Base-by-base conservation (phyloP, 2,113 vertebrate genomes). In the Callopanchax toddi region DNA sequence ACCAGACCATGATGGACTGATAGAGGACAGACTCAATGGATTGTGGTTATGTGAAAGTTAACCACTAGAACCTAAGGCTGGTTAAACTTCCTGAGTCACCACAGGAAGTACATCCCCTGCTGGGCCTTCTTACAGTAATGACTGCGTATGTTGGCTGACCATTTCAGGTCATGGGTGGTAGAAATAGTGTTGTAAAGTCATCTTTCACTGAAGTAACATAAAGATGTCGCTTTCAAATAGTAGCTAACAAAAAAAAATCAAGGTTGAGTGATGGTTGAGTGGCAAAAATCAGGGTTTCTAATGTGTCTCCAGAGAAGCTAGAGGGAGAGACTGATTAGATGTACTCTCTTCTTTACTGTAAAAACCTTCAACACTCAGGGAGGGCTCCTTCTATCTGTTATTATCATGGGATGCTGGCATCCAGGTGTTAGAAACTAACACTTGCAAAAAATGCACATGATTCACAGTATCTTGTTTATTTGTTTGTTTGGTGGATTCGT, bases 181-280 rank as follows among this genome's bases (percentile, higher is more conserved):
- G n/a, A n/a, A n/a, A n/a, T 51, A 52, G 49, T 59, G 18, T 1
- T 36, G 50, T 46, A 65, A 64, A 68, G 40, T 54, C 23, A 54
- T 46, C 58, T 52, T 71, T 60, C 46, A 64, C 18, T 54, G 57
- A 56, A 34, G 40, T 26, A 21, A 22, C 18, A 21, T 11, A 53
- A 20, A 7, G 50, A 51, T 42, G 15, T 36, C 46, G 34, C 40
- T 21, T 74, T 65, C 21, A 58, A 80, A 62, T 21, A 29, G 58
- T 71, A 6, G 32, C 74, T 74, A 70, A 65, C 49, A 67, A 59
- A 66, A 49, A 67, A 59, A 66, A 49, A 36, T 60, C 29, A 43
- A 37, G 39, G 11, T 60, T 73, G 58, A 78, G 45, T 36, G 50
- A 74, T 69, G 58, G 37, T 15, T n/a, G n/a, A n/a, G 25, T 60